Conservation (phyloP, 2,888 invertebrate genomes). For the Agrochola circellaris region DNA sequence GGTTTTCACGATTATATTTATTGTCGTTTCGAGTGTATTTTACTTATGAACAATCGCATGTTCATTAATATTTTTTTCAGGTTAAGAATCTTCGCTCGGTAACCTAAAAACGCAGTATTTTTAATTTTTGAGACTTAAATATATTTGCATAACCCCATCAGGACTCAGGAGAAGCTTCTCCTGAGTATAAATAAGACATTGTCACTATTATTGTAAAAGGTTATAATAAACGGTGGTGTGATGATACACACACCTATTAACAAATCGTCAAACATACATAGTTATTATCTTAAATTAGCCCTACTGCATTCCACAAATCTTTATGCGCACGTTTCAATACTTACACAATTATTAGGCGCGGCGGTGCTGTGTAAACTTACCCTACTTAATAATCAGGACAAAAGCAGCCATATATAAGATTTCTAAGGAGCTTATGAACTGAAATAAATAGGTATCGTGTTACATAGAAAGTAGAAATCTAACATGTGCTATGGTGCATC, state of each 20-base stretch:
- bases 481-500: conserved; percentile 65
- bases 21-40: too few species aligned
- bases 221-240: background rate
- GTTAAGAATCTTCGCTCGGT: background rate
- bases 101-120: background rate
- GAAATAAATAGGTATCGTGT: conserved; percentile 64
- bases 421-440: conserved; percentile 61
- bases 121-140: background rate
- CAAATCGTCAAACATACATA: background rate
- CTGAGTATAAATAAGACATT: too few species aligned
- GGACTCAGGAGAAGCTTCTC: too few species aligned
- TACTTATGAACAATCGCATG: too few species aligned
- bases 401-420: conserved; percentile 48
- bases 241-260: background rate
- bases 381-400: conserved; percentile 21
- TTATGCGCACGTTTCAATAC: background rate
- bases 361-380: background rate
- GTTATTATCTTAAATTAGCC: background rate
- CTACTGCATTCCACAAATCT: background rate
- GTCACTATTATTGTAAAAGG: background rate
- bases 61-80: too few species aligned
- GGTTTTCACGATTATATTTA: too few species aligned
- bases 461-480: conserved; percentile 79
- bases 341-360: background rate
- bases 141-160: background rate